Conservation (phyloP, 2,888 invertebrate species). For the Lymantria dispar region DNA sequence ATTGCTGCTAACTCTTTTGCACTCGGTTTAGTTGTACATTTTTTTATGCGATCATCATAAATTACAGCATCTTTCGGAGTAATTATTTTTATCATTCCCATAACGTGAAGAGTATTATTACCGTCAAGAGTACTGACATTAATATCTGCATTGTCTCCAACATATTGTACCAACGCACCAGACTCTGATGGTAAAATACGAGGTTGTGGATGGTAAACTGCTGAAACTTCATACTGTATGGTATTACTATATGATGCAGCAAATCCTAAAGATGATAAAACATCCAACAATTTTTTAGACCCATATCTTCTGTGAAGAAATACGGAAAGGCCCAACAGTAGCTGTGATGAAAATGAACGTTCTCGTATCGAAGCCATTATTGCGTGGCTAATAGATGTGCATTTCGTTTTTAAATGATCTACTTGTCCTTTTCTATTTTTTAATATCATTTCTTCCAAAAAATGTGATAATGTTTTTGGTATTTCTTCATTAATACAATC, state of each 20-base stretch:
- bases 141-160: slow-evolving; percentile 23
- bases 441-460: not conserved
- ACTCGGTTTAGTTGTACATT: slow-evolving; percentile 5
- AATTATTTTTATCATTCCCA: slow-evolving; percentile 21
- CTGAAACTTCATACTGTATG: slow-evolving; percentile 11
- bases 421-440: slow-evolving; percentile 12
- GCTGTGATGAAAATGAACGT: slow-evolving; percentile 16
- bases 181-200: not conserved
- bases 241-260: slow-evolving; percentile 2
- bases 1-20: slow-evolving; percentile 7
- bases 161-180: slow-evolving; percentile 11
- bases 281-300: not conserved
- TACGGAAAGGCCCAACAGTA: slow-evolving; percentile 18
- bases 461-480: not conserved
- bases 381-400: slow-evolving; percentile 2
- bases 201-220: slow-evolving; percentile 8
- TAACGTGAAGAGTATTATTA: slow-evolving; percentile 18
- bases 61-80: slow-evolving; percentile 11
- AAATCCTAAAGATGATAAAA: not conserved
- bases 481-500: slow-evolving; percentile 7
- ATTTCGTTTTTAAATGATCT: slow-evolving; percentile 3
- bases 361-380: slow-evolving; percentile 11
- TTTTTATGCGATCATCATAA: not conserved
- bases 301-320: not conserved
- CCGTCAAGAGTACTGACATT: slow-evolving; percentile 19